Evolutionary conservation across 2,113 vertebrate genomes (phyloP).

Genomic region (Microtus oregoni): DNA sequence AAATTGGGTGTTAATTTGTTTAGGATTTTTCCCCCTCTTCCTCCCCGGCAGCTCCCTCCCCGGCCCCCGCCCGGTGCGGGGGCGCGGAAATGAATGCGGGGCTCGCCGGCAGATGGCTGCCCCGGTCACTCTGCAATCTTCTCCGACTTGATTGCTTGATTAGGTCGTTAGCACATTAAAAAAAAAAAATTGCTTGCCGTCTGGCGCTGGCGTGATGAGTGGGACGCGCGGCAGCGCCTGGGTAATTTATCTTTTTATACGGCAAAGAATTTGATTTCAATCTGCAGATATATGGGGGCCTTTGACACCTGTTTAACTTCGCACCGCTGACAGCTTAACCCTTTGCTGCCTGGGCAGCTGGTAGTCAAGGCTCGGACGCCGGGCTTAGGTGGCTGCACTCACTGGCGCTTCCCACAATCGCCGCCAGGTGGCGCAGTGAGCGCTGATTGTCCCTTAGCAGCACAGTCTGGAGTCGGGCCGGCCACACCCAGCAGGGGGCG

Average conservation of each 20-base stretch:
- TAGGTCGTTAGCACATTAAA: slow-evolving; percentile 99
- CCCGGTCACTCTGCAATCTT: slow-evolving; percentile 98
- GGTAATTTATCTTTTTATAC: slow-evolving; percentile 93
- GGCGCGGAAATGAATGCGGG: slow-evolving; percentile 95
- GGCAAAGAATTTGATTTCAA: slow-evolving; percentile 89
- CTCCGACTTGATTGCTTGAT: slow-evolving; percentile 98
- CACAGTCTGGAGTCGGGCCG: background rate
- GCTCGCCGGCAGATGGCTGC: slow-evolving; percentile 96
- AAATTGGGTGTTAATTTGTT: slow-evolving; percentile 99
- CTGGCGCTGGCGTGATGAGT: slow-evolving; percentile 96
- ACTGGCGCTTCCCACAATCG: background rate
- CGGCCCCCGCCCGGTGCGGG: slow-evolving; percentile 51
- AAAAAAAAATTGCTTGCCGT: slow-evolving; percentile 97
- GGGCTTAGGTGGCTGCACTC: background rate
- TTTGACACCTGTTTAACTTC: slow-evolving; percentile 90
- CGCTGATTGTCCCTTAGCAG: background rate
- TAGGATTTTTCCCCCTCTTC: slow-evolving; percentile 86
- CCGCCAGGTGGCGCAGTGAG: slow-evolving; percentile 69
- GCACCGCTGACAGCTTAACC: slow-evolving; percentile 88
- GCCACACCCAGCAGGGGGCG: slow-evolving; percentile 40
- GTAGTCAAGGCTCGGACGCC: rapidly evolving
- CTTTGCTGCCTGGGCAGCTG: slow-evolving; percentile 67
- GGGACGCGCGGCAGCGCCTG: slow-evolving; percentile 93
- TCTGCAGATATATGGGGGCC: slow-evolving; percentile 91
- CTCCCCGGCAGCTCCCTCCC: slow-evolving; percentile 61